Conservation (phyloP, 2,888 invertebrate species). For the Meandrusa payeni region DNA sequence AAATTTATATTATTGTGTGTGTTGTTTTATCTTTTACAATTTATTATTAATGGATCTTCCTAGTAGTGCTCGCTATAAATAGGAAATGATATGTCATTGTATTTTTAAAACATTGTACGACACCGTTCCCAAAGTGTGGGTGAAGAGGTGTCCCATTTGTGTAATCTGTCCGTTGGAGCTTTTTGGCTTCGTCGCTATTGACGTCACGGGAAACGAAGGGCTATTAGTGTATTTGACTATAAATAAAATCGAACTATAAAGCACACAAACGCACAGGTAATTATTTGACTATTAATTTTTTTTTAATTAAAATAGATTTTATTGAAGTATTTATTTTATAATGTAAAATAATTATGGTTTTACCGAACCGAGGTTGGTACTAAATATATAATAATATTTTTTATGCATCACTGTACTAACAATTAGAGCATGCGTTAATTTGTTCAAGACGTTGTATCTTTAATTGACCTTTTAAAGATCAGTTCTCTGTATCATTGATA, state of each 20-base stretch:
- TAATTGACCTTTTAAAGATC: conserved; percentile 20
- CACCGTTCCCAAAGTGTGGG: conserved; percentile 39
- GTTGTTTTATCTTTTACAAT: conserved; percentile 15
- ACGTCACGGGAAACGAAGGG: conserved; percentile 58
- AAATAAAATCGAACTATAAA: conserved; percentile 52
- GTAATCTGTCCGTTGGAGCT: conserved; percentile 39
- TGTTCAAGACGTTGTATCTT: background rate
- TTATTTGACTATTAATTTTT: conserved; percentile 1
- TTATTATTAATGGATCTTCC: conserved; percentile 9
- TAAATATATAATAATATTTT: background rate
- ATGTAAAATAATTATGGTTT: no score
- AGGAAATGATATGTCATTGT: conserved; percentile 31
- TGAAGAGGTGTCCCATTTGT: conserved; percentile 45
- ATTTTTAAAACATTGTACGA: conserved; percentile 45
- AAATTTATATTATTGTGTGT: no score
- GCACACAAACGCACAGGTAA: conserved; percentile 29
- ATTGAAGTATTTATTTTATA: no score
- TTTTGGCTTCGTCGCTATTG: conserved; percentile 50
- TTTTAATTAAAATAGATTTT: no score
- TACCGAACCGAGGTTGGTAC: background rate
- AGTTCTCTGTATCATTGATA: conserved; percentile 10
- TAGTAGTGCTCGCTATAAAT: conserved; percentile 23
- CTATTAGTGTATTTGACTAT: conserved; percentile 62
- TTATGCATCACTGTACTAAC: no score
- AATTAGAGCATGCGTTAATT: background rate